A percentile compares a stretch with the other conserved stretches of the same genome.
Conservation (phyloP, 2,113 vertebrate genomes). For the Narcine bancroftii region DNA sequence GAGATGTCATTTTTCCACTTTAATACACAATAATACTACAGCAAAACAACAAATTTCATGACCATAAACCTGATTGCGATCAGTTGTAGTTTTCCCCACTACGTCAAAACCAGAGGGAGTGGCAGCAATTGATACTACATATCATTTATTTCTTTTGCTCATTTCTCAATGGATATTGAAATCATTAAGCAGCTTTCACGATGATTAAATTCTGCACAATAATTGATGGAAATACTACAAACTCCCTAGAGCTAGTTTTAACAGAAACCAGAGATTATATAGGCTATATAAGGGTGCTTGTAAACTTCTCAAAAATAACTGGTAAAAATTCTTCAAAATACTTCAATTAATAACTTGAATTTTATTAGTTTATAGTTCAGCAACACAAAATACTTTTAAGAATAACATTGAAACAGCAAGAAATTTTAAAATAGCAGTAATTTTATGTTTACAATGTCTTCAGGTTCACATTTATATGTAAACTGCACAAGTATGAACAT, state of each 20-base stretch:
- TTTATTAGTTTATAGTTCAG: conserved; percentile 32
- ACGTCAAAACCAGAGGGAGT: no score
- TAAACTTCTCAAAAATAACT: background rate
- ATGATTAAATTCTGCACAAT: background rate
- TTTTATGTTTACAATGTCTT: conserved; percentile 16
- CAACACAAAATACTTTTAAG: conserved; percentile 1
- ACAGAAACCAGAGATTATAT: background rate
- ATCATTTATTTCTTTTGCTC: background rate
- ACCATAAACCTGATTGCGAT: no score
- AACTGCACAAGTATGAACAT: conserved; percentile 1
- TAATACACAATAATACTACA: no score
- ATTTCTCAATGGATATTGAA: background rate
- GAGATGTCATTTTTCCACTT: no score
- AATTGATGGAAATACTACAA: background rate
- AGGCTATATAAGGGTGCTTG: no score
- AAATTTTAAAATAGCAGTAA: background rate
- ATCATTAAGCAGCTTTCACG: background rate
- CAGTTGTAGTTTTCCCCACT: no score
- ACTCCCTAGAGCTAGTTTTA: background rate
- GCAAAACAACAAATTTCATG: no score
- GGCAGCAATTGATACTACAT: background rate
- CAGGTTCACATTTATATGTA: conserved; percentile 9
- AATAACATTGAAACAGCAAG: background rate
- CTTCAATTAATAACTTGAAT: background rate
- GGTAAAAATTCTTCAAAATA: background rate